Percentiles rank a stretch among this genome's conserved stretches.
Evolutionary conservation across 2,113 vertebrate species (phyloP).

Genomic region (Oreamnos americanus): DNA sequence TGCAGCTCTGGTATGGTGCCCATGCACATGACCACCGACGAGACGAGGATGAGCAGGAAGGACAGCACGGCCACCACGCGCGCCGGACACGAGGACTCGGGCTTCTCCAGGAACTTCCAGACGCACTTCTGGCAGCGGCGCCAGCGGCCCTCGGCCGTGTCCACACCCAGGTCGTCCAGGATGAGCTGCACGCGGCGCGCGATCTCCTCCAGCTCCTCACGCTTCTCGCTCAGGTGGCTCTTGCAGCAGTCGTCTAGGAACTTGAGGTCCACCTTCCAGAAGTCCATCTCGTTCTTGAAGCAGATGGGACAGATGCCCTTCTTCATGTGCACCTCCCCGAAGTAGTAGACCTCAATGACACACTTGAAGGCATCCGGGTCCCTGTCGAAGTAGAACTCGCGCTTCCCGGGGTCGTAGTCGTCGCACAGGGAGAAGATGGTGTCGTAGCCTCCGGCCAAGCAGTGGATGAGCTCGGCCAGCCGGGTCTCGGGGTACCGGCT

Average conservation of each 20-base stretch:
- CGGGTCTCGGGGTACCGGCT: slow-evolving; percentile 93
- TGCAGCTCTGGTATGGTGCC: slow-evolving; percentile 98
- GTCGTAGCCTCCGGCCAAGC: slow-evolving; percentile 87
- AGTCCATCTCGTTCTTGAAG: slow-evolving; percentile 98
- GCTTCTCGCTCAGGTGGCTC: slow-evolving; percentile 93
- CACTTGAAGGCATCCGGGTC: slow-evolving; percentile 97
- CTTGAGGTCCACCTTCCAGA: slow-evolving; percentile 95
- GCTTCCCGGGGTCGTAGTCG: slow-evolving; percentile 93
- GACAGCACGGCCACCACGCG: slow-evolving; percentile 91
- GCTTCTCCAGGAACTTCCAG: slow-evolving; percentile 97
- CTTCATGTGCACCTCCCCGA: slow-evolving; percentile 97
- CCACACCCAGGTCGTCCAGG: slow-evolving; percentile 90
- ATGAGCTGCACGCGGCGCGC: slow-evolving; percentile 92
- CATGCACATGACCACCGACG: slow-evolving; percentile 95
- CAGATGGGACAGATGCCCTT: slow-evolving; percentile 97
- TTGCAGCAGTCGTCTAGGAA: slow-evolving; percentile 96
- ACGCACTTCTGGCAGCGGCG: slow-evolving; percentile 90
- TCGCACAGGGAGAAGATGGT: slow-evolving; percentile 93
- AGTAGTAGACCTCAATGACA: slow-evolving; percentile 94
- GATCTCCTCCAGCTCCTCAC: slow-evolving; percentile 94
- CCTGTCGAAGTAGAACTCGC: slow-evolving; percentile 97
- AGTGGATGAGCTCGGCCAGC: slow-evolving; percentile 91
- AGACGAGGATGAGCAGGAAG: slow-evolving; percentile 92
- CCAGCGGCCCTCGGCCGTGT: slow-evolving; percentile 84
- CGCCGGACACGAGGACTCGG: slow-evolving; percentile 91